These are phyloP conservation scores for Microctonus aethiopoides DNA, from an alignment of 2,888 invertebrate species.

Conservation along the genomic window DNA sequence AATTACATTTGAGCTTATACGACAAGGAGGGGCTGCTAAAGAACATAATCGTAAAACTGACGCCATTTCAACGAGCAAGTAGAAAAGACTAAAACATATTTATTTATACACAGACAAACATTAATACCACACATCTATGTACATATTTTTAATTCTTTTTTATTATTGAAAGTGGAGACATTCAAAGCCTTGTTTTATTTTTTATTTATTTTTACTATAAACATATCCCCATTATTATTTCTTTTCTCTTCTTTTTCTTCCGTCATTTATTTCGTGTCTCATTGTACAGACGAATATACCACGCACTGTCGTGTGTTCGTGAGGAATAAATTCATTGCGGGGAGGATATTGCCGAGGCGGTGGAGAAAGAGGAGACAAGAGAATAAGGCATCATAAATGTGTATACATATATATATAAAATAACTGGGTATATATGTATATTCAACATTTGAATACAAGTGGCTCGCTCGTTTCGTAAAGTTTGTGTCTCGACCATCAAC, in stretches of 20 bases:
- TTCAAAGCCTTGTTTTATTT: background rate
- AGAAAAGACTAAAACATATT: no score
- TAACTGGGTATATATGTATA: no score
- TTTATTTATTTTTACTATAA: background rate
- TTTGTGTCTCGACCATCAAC: constrained; percentile 25
- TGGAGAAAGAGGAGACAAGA: background rate
- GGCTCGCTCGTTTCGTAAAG: constrained; percentile 37
- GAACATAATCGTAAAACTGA: constrained; percentile 48
- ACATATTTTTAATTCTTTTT: background rate
- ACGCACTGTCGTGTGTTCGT: background rate
- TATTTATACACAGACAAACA: no score
- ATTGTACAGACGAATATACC: background rate
- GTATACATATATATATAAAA: background rate
- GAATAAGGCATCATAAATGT: constrained; percentile 18
- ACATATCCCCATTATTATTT: background rate
- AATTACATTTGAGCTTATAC: constrained; percentile 44
- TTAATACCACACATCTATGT: no score
- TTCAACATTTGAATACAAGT: constrained; percentile 44
- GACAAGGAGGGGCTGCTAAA: constrained; percentile 17
- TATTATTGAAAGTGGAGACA: background rate
- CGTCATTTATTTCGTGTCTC: background rate
- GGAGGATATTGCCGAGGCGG: background rate
- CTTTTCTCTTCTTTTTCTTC: constrained; percentile 1
- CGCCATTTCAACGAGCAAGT: constrained; percentile 35
- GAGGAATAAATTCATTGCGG: constrained; percentile 14